Evolutionary conservation across 2,113 vertebrate species (phyloP).

Genomic region (Alouatta palliata): DNA sequence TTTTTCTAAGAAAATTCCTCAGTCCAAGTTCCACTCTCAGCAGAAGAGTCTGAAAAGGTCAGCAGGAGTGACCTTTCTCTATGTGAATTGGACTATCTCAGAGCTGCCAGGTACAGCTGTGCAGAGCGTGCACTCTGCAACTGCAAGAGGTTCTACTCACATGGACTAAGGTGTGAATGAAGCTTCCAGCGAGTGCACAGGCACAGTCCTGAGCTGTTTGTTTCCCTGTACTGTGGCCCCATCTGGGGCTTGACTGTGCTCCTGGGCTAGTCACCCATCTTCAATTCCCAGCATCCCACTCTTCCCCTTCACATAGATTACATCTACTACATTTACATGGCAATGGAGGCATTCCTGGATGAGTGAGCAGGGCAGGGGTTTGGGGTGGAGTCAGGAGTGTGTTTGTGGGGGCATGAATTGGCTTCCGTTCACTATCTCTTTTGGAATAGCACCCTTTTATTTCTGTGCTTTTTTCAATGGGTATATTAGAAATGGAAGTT

Average conservation of each 20-base stretch:
- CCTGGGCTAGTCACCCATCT: not conserved
- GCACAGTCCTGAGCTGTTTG: not conserved
- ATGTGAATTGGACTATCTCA: not conserved
- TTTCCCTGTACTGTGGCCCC: not conserved
- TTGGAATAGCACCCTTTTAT: not conserved
- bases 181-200: not conserved
- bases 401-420: not conserved
- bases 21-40: not conserved
- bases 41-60: not conserved
- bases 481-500: not conserved
- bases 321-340: not conserved
- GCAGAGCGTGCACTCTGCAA: fast-evolving
- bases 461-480: not conserved
- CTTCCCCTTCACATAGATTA: not conserved
- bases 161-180: not conserved
- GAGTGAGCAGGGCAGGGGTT: fast-evolving
- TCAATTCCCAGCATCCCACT: not conserved
- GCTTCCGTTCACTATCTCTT: not conserved
- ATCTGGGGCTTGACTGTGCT: not conserved
- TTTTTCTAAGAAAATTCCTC: constrained; percentile 1
- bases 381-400: not conserved
- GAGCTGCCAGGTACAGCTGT: not conserved
- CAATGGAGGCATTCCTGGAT: not conserved
- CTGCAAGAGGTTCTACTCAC: not conserved
- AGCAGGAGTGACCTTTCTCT: not conserved